phyloP scores from a whole-genome alignment of 1,140 invertebrate genomes.

The Pseudoatta argentina region DNA sequence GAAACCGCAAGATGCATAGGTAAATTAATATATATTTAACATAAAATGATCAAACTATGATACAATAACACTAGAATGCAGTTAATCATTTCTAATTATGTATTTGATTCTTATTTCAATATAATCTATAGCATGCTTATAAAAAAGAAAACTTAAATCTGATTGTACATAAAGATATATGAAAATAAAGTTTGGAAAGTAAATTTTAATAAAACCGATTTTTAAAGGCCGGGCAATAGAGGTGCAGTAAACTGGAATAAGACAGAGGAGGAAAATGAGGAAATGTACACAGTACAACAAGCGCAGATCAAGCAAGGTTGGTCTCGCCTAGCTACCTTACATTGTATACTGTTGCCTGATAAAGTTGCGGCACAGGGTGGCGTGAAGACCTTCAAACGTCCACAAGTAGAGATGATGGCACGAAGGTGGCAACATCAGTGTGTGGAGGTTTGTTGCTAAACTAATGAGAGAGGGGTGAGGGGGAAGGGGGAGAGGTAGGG shows the following conservation, averaged over 20 bases:
- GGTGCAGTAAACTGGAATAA: constrained; percentile 88
- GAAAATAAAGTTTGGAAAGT: background rate
- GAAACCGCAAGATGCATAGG: constrained; percentile 91
- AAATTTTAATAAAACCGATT: constrained; percentile 15
- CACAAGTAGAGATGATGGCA: constrained; percentile 98
- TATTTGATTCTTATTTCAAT: background rate
- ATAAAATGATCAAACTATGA: constrained; percentile 2
- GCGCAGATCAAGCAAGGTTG: constrained; percentile 98
- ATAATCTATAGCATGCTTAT: background rate
- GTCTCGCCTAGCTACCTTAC: constrained; percentile 97
- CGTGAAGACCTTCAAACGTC: constrained; percentile 94
- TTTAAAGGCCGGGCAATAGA: constrained; percentile 80
- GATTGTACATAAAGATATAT: background rate
- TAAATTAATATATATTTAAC: constrained; percentile 63
- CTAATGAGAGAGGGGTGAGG: too few species aligned
- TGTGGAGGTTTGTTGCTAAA: constrained; percentile 91
- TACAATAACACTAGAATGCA: background rate
- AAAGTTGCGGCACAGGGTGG: constrained; percentile 91
- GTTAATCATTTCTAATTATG: background rate
- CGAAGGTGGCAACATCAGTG: constrained; percentile 99
- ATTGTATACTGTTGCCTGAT: constrained; percentile 98
- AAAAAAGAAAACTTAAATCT: background rate
- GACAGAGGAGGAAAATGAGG: constrained; percentile 92
- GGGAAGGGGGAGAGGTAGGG: too few species aligned
- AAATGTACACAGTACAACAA: constrained; percentile 93